Percentiles rank a stretch among this genome's conserved stretches.
Conservation (phyloP, 1,140 invertebrate genomes). For the Nasonia longicornis region DNA sequence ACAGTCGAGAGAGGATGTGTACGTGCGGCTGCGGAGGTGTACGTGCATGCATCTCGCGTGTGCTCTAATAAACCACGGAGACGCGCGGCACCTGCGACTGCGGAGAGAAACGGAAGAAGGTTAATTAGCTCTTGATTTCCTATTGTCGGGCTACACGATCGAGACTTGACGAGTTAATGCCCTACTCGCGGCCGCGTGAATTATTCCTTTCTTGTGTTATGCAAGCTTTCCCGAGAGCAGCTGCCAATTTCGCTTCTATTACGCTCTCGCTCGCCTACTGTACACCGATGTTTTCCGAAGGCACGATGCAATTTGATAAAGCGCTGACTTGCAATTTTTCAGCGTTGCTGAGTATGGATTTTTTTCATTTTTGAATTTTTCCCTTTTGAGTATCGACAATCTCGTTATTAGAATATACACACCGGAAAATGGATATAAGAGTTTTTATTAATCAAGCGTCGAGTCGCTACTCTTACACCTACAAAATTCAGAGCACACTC, state of each 20-base stretch:
- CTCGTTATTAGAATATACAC: too few species aligned
- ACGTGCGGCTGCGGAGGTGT: not conserved
- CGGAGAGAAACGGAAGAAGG: constrained; percentile 15
- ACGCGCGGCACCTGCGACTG: not conserved
- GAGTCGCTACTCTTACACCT: too few species aligned
- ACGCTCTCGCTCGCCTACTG: too few species aligned
- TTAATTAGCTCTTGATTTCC: constrained; percentile 30
- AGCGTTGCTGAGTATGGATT: not conserved
- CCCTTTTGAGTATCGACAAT: too few species aligned
- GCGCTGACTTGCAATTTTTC: not conserved
- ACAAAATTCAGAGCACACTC: too few species aligned
- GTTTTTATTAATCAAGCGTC: too few species aligned
- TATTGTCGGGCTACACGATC: not conserved
- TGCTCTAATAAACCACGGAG: not conserved
- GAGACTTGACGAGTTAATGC: not conserved
- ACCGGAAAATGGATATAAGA: too few species aligned
- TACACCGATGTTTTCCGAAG: not conserved
- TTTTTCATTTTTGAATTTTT: too few species aligned
- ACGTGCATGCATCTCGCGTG: constrained; percentile 18
- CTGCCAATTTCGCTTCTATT: not conserved
- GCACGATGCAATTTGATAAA: not conserved
- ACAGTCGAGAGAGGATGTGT: not conserved
- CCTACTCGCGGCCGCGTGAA: not conserved
- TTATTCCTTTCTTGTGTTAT: not conserved
- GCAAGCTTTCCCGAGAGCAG: not conserved